Conservation (phyloP, 2,797 vertebrate genomes). For the Sebastes kiyomatsui region DNA sequence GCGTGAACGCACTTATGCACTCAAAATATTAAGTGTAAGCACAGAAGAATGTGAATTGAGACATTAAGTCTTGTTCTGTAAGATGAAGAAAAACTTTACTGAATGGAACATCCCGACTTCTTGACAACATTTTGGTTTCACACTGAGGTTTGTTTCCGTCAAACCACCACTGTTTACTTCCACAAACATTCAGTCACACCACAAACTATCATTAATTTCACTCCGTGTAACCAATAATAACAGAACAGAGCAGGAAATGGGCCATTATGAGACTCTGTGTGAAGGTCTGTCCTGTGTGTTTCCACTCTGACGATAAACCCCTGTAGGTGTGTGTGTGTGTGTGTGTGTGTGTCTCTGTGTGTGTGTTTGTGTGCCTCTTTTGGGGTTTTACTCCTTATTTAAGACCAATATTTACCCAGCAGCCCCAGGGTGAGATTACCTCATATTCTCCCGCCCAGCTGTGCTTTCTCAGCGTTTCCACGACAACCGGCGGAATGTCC, state of each 20-base stretch:
- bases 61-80: not conserved
- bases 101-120: not conserved
- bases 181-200: constrained; percentile 43
- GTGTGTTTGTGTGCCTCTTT: constrained; percentile 78
- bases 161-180: constrained; percentile 31
- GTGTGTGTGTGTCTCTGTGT: constrained; percentile 57
- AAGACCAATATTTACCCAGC: constrained; percentile 96
- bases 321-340: constrained; percentile 53
- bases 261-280: constrained; percentile 54
- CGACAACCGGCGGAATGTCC: constrained; percentile 92
- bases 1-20: not conserved
- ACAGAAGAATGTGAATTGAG: not conserved
- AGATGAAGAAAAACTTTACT: not conserved
- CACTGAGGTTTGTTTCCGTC: constrained; percentile 1
- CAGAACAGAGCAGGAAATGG: constrained; percentile 64
- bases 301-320: constrained; percentile 61
- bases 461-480: constrained; percentile 93
- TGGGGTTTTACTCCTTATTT: constrained; percentile 89
- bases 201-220: constrained; percentile 54
- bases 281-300: constrained; percentile 51
- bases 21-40: not conserved
- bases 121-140: not conserved
- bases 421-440: constrained; percentile 94
- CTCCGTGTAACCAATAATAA: constrained; percentile 51
- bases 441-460: constrained; percentile 94